Percentiles rank a stretch among this genome's conserved stretches.
Evolutionary conservation across 2,113 vertebrate species (phyloP).

Genomic region (Anolis carolinensis): DNA sequence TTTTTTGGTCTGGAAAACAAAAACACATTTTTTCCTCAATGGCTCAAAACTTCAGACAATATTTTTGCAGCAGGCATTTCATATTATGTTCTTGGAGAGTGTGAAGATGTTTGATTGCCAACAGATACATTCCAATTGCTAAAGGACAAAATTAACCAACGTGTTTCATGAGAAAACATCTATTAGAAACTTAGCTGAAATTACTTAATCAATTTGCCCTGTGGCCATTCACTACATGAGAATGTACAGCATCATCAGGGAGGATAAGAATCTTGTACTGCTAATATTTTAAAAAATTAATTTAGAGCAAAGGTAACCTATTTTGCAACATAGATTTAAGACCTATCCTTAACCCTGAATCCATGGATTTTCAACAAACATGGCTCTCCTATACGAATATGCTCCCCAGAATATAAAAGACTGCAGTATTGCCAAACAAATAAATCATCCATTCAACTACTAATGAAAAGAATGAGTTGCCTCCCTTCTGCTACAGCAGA

Average conservation of each 20-base stretch:
- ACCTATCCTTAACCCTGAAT: no score
- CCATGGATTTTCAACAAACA: no score
- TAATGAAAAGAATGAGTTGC: no score
- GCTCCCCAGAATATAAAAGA: no score
- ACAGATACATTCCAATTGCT: constrained; percentile 1
- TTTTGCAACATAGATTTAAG: no score
- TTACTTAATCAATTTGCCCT: background rate
- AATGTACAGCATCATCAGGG: background rate
- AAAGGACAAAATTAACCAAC: background rate
- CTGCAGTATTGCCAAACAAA: no score
- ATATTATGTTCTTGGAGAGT: background rate
- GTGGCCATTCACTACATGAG: background rate
- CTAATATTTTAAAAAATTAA: no score
- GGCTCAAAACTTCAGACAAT: background rate
- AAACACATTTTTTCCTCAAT: background rate
- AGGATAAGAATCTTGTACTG: background rate
- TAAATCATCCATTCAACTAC: no score
- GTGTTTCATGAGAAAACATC: background rate
- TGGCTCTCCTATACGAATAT: no score
- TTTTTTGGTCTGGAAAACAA: no score
- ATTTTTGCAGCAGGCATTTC: background rate
- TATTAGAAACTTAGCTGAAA: background rate
- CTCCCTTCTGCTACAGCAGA: no score
- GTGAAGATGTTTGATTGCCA: background rate
- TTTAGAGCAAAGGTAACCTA: no score